These are phyloP conservation scores for Xenops minutus DNA, from an alignment of 2,797 vertebrate species.

Conservation along the genomic window DNA sequence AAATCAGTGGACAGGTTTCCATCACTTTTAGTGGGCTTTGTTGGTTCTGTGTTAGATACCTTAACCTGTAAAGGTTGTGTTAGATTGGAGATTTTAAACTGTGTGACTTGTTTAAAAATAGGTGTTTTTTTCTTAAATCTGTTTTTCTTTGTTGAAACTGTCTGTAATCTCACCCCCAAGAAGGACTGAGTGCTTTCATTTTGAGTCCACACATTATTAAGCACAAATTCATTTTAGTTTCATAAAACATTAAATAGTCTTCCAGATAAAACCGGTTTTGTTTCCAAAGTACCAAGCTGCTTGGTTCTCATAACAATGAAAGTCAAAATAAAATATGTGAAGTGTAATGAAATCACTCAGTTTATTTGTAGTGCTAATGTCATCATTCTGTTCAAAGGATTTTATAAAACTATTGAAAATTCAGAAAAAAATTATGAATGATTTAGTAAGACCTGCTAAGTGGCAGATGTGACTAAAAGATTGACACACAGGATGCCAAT, in stretches of 20 bases:
- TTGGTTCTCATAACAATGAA: constrained; percentile 24
- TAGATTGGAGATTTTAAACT: not conserved
- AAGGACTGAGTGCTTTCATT: not conserved
- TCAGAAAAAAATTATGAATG: not conserved
- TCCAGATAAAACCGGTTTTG: constrained; percentile 33
- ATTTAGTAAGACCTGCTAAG: not conserved
- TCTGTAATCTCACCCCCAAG: not conserved
- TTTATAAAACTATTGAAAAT: constrained; percentile 10
- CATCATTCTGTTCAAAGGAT: not conserved
- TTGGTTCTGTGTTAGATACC: not conserved
- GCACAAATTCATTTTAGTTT: not conserved
- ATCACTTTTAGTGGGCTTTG: not conserved
- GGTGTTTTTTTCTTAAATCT: rapidly evolving
- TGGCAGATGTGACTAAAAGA: not conserved
- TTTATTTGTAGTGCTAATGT: not conserved
- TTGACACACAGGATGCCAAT: not conserved
- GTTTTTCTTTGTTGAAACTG: not conserved
- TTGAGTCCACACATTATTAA: not conserved
- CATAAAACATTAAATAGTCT: constrained; percentile 30
- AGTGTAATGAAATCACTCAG: not conserved
- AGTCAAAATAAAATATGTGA: constrained; percentile 26
- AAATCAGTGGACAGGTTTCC: not conserved
- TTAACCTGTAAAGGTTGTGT: not conserved
- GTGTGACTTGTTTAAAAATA: not conserved
- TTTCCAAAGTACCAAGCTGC: not conserved